These are phyloP conservation scores for Nothoprocta perdicaria DNA, from an alignment of 2,113 vertebrate species.

Conservation along the genomic window DNA sequence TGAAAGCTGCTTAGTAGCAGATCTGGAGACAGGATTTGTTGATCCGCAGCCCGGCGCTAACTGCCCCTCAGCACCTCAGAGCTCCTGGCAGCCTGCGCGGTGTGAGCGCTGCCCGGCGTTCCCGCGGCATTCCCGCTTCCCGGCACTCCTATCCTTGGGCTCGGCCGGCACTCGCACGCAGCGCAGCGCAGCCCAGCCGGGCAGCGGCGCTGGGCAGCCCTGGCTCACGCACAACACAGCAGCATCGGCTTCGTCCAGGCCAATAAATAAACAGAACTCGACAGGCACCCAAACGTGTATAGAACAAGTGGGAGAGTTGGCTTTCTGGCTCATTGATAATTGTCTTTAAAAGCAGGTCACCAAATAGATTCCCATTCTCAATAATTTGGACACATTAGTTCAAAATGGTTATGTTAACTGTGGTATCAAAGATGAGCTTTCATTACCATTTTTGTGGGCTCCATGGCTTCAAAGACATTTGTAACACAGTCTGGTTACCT, in stretches of 20 bases:
- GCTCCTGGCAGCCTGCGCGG: neutral
- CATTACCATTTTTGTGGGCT: neutral
- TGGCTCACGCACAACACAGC: neutral
- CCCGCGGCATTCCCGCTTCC: no score
- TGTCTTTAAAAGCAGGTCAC: neutral
- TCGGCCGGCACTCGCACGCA: neutral
- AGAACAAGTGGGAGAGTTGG: neutral
- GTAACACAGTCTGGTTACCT: neutral
- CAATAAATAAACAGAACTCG: neutral
- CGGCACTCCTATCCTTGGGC: neutral
- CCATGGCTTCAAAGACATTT: neutral
- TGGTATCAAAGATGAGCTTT: neutral
- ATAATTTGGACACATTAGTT: neutral
- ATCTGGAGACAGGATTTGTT: slow-evolving; percentile 57
- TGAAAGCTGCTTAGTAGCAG: slow-evolving; percentile 29
- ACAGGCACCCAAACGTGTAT: neutral
- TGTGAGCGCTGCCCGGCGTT: neutral
- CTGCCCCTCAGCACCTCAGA: slow-evolving; percentile 4
- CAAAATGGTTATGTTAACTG: neutral
- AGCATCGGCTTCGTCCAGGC: neutral
- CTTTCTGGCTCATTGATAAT: neutral
- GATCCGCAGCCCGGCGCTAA: neutral
- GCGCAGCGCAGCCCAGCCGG: no score
- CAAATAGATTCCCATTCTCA: neutral
- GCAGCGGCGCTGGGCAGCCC: neutral